These are phyloP conservation scores for Cavia porcellus DNA, from an alignment of 2,113 vertebrate genomes.

Conservation along the genomic window DNA sequence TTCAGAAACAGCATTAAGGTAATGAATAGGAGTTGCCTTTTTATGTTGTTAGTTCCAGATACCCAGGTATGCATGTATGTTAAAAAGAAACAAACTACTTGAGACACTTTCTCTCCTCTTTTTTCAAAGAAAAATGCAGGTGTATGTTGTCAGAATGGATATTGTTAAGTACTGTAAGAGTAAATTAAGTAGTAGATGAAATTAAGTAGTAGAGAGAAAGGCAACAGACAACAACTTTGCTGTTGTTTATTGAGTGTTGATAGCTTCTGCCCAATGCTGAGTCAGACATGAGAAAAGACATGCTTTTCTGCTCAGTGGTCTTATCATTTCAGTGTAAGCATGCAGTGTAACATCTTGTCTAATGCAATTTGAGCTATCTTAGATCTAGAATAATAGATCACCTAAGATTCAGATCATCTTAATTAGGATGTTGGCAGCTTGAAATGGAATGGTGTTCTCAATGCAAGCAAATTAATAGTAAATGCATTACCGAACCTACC, in stretches of 20 bases:
- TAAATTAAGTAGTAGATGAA: constrained; percentile 47
- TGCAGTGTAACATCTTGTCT: constrained; percentile 74
- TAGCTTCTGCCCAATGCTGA: constrained; percentile 40
- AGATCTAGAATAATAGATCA: constrained; percentile 84
- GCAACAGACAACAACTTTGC: constrained; percentile 16
- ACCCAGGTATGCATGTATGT: neutral
- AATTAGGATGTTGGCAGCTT: constrained; percentile 84
- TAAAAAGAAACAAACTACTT: neutral
- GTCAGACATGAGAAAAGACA: constrained; percentile 37
- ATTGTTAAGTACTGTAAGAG: neutral
- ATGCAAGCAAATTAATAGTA: constrained; percentile 76
- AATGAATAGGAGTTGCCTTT: constrained; percentile 18
- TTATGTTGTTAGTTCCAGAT: neutral
- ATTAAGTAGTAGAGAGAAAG: constrained; percentile 29
- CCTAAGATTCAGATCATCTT: constrained; percentile 82
- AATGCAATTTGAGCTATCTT: constrained; percentile 77
- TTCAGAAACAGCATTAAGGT: constrained; percentile 27
- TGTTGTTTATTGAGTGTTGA: constrained; percentile 68
- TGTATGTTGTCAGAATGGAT: constrained; percentile 40
- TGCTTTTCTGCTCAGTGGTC: constrained; percentile 69
- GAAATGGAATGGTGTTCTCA: constrained; percentile 74
- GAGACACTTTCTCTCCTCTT: constrained; percentile 18
- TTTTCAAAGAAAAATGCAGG: constrained; percentile 14
- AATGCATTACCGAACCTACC: constrained; percentile 16
- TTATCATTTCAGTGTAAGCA: constrained; percentile 80